Evolutionary conservation across 2,113 vertebrate genomes (phyloP).

Genomic region (Trochalopteron elliotii): DNA sequence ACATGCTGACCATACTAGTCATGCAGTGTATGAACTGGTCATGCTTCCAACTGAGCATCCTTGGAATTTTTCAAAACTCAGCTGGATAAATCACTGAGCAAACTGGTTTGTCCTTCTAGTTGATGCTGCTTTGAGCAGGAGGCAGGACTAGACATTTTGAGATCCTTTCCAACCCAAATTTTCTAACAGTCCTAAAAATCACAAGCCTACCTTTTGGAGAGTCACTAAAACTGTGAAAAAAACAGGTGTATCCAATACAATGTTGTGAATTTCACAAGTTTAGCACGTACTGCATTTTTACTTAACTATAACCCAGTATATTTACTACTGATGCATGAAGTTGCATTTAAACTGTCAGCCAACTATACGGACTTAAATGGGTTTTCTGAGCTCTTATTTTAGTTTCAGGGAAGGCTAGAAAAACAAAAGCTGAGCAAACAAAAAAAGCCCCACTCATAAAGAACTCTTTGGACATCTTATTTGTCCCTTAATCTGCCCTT

Average conservation of each 20-base stretch:
- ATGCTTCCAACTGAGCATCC: background rate
- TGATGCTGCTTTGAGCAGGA: background rate
- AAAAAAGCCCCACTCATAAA: background rate
- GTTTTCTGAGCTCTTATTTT: background rate
- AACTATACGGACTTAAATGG: background rate
- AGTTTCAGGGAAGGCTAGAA: background rate
- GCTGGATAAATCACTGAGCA: background rate
- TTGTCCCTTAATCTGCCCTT: slow-evolving; percentile 30
- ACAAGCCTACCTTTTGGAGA: background rate
- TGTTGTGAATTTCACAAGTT: background rate
- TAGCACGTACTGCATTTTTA: background rate
- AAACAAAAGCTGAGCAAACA: slow-evolving; percentile 9
- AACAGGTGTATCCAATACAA: fast-evolving
- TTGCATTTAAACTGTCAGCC: background rate
- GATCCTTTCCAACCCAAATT: background rate
- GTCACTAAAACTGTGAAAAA: background rate
- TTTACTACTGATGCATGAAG: background rate
- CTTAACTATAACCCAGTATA: background rate
- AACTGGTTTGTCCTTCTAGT: background rate
- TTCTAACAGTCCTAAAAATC: background rate
- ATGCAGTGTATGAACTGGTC: background rate
- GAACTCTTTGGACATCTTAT: background rate
- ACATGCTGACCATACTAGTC: background rate
- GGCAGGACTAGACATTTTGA: background rate
- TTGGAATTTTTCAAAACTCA: background rate